A percentile compares a stretch with the other conserved stretches of the same genome.
Evolutionary conservation across 2,888 invertebrate species (phyloP).

Genomic region (Luffia ferchaultella): DNA sequence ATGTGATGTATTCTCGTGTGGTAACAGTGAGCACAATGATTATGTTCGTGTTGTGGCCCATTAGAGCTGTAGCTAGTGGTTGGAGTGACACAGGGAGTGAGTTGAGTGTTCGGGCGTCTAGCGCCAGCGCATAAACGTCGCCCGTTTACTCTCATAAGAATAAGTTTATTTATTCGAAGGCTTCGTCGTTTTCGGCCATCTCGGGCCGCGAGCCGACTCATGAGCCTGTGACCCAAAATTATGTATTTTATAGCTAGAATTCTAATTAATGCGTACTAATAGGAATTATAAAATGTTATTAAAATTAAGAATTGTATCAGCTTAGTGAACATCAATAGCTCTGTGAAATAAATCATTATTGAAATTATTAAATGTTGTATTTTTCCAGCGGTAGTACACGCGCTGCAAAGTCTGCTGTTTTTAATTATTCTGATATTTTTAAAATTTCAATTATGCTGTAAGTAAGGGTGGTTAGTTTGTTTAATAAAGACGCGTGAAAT

Average conservation of each 20-base stretch:
- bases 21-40: neutral
- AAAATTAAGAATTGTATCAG: slow-evolving; percentile 63
- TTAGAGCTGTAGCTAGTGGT: neutral
- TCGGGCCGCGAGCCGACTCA: slow-evolving; percentile 29
- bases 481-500: no score
- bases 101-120: neutral
- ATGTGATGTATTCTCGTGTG: neutral
- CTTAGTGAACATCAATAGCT: slow-evolving; percentile 67
- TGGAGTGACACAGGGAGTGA: neutral
- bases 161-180: no score
- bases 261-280: slow-evolving; percentile 66
- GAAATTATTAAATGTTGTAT: slow-evolving; percentile 62
- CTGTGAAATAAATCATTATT: slow-evolving; percentile 62
- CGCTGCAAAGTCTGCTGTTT: no score
- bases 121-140: neutral
- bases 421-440: no score
- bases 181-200: slow-evolving; percentile 28
- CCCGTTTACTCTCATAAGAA: no score
- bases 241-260: slow-evolving; percentile 64
- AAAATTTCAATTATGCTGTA: no score
- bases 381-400: slow-evolving; percentile 30
- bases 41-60: neutral
- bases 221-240: slow-evolving; percentile 41
- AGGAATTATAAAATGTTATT: slow-evolving; percentile 63
- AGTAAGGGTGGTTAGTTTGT: no score